Conservation (phyloP, 1,140 invertebrate genomes). For the Panulirus ornatus region DNA sequence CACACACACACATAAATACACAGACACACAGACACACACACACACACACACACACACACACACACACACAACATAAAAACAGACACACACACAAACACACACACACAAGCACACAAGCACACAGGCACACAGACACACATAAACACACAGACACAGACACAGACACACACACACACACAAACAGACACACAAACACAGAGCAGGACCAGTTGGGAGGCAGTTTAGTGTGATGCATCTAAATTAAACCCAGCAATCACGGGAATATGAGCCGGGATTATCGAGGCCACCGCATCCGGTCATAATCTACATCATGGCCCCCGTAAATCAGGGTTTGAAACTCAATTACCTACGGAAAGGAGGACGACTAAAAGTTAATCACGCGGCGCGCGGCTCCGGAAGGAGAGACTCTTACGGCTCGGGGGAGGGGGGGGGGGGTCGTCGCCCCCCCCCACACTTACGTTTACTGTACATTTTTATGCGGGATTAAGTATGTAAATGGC, state of each 20-base stretch:
- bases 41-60: constrained; percentile 46
- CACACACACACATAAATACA: constrained; percentile 37
- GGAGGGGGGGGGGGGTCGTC: background rate
- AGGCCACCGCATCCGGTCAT: constrained; percentile 40
- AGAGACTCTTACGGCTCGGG: background rate
- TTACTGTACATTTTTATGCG: constrained; percentile 21
- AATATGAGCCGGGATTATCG: constrained; percentile 61
- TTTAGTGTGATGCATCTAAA: constrained; percentile 36
- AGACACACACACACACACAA: constrained; percentile 44
- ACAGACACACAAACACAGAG: constrained; percentile 41
- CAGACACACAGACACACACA: constrained; percentile 41
- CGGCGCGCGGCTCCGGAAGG: background rate
- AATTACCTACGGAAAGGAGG: constrained; percentile 37
- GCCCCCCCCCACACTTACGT: background rate
- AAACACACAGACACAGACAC: constrained; percentile 8
- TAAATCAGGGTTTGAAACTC: constrained; percentile 62
- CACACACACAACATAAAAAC: no score
- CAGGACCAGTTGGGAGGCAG: constrained; percentile 24
- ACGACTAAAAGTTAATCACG: constrained; percentile 47
- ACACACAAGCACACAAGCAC: constrained; percentile 35
- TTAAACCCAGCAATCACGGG: constrained; percentile 49
- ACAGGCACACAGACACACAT: constrained; percentile 45
- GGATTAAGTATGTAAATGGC: constrained; percentile 28
- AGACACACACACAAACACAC: constrained; percentile 35
- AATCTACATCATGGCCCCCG: constrained; percentile 59